Base-by-base conservation (phyloP, 2,888 invertebrate species). In the Chalcosyrphus nemorum region DNA sequence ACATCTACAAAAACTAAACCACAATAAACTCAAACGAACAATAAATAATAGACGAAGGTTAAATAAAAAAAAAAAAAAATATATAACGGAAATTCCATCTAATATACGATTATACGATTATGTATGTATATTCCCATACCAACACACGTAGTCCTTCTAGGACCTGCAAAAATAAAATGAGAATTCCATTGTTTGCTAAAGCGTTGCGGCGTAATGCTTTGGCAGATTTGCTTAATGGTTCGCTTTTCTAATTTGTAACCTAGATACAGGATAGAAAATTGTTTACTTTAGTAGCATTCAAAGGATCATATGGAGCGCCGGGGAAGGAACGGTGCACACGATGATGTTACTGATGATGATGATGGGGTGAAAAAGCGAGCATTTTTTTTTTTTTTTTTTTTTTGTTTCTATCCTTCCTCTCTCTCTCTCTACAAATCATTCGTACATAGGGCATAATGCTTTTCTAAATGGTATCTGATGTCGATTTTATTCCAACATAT, bases 121-220 rank as follows among this genome's bases (percentile, higher is more conserved):
- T 65, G 47, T 66, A 41, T 32, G 50, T 35, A 27, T 7, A 19
- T 52, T 27, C 15, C 17, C 17, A 27, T 29, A 45, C 61, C 29
- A 2, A 38, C 63, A 19, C 13, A 43, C 29, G 2, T 54, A 32
- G 32, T 32, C 32, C 32, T 32, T 66, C 54, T 41, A 56, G 54
- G 21, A 61, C 66, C 72, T 54, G 54, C 77, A 50, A 82, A 75
- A 52, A 77, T 72, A 72, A 82, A 72, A 77, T 54, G 56, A 50
- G 72, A 68, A 82, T 74, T 74, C 78, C 68, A 82, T 82, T 77
- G 78, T 82, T 82, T 82, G 77, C 66, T 56, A 74, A 78, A 82
- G 78, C 82, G 78, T 82, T 82, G 82, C 72, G 78, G 82, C 78
- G 82, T 78, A 82, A 82, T 82, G 77, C 82, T 82, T 82, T 78